phyloP scores from a whole-genome alignment of 2,888 invertebrate species.

The Ferdinandea cuprea region DNA sequence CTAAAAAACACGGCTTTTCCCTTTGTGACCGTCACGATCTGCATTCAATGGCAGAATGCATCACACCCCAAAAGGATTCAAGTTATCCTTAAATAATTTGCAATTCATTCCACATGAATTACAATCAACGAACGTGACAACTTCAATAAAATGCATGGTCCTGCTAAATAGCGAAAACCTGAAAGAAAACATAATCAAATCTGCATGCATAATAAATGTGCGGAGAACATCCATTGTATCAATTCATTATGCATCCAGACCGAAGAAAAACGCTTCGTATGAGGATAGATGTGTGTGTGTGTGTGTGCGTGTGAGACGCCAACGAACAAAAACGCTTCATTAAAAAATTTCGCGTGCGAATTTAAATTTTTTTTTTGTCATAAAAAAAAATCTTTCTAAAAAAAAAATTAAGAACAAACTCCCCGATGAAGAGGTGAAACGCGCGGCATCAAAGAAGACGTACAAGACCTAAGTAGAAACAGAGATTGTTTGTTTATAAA shows the following conservation, averaged over 20 bases:
- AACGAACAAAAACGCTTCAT: slow-evolving; percentile 70
- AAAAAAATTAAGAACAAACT: neutral
- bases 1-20: slow-evolving; percentile 10
- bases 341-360: slow-evolving; percentile 72
- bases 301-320: too few species aligned
- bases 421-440: too few species aligned
- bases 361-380: slow-evolving; percentile 44
- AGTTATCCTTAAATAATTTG: slow-evolving; percentile 61
- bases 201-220: slow-evolving; percentile 62
- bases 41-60: neutral
- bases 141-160: slow-evolving; percentile 41
- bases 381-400: too few species aligned
- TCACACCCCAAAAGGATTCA: neutral
- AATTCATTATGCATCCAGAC: slow-evolving; percentile 65
- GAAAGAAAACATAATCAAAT: slow-evolving; percentile 55
- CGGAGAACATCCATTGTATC: slow-evolving; percentile 48
- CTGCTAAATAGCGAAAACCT: slow-evolving; percentile 4
- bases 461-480: neutral
- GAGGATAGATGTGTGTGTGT: slow-evolving; percentile 35
- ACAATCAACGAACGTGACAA: slow-evolving; percentile 66
- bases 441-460: neutral
- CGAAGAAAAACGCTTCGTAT: slow-evolving; percentile 23
- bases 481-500: slow-evolving; percentile 1
- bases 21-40: slow-evolving; percentile 28
- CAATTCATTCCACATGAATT: slow-evolving; percentile 65